Conservation (phyloP, 2,888 invertebrate species). For the Apamea sordens region DNA sequence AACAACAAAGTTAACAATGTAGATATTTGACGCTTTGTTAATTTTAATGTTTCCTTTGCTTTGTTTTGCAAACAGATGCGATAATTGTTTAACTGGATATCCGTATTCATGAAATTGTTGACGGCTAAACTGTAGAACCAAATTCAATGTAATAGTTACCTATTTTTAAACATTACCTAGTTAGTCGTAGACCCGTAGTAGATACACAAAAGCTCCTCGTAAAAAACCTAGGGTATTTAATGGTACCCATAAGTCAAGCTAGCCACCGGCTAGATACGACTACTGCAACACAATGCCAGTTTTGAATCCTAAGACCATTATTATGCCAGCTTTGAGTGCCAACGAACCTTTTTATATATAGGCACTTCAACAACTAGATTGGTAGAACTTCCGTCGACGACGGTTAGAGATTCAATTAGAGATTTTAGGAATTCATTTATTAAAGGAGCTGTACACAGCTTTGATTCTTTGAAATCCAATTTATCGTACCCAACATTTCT, state of each 20-base stretch:
- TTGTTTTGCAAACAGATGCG: slow-evolving; percentile 17
- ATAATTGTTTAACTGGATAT: not conserved
- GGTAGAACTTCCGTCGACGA: too few species aligned
- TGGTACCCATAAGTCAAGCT: not conserved
- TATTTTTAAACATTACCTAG: slow-evolving; percentile 10
- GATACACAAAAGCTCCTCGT: not conserved
- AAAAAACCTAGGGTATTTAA: slow-evolving; percentile 5
- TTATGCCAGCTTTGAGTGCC: not conserved
- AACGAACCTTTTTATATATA: not conserved
- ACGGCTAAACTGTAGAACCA: not conserved
- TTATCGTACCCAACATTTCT: slow-evolving; percentile 18
- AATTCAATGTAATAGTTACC: not conserved
- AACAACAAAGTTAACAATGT: not conserved
- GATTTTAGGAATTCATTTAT: not conserved
- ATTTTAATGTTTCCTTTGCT: slow-evolving; percentile 46
- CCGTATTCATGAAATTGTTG: slow-evolving; percentile 3
- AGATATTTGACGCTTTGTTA: slow-evolving; percentile 17
- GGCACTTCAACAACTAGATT: not conserved
- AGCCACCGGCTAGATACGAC: not conserved
- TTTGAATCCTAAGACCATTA: not conserved
- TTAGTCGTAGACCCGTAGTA: not conserved
- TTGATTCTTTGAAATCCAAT: slow-evolving; percentile 20
- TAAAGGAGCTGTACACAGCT: not conserved
- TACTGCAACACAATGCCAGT: not conserved
- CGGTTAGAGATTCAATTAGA: not conserved